These are phyloP conservation scores for Pherbina coryleti DNA, from an alignment of 2,888 invertebrate genomes.

Conservation along the genomic window DNA sequence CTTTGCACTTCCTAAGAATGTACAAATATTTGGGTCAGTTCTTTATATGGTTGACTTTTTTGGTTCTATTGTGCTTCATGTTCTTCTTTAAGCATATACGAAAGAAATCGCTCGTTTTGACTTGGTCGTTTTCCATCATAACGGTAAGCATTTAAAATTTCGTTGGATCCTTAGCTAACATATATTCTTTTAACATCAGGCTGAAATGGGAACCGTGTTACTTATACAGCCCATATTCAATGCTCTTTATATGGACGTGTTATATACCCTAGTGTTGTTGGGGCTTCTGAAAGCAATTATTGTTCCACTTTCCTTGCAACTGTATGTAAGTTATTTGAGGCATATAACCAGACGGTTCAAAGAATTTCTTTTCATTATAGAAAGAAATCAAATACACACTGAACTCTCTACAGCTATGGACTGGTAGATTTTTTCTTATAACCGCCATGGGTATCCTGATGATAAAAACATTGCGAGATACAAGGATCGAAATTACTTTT, in stretches of 20 bases:
- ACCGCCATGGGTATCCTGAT: too few relatives aligned
- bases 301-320: slow-evolving; percentile 27
- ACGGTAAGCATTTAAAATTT: slow-evolving; percentile 27
- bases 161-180: neutral
- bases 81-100: neutral
- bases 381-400: slow-evolving; percentile 15
- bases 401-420: slow-evolving; percentile 38
- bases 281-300: slow-evolving; percentile 10
- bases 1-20: slow-evolving; percentile 41
- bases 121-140: neutral
- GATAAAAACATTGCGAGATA: slow-evolving; percentile 14
- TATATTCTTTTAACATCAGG: neutral
- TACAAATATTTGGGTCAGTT: slow-evolving; percentile 44
- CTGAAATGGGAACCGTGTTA: slow-evolving; percentile 13
- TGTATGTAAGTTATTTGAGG: slow-evolving; percentile 22
- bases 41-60: neutral
- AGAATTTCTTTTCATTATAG: slow-evolving; percentile 16
- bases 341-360: neutral
- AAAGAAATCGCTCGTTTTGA: neutral
- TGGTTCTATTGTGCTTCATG: neutral
- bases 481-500: neutral
- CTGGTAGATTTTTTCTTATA: slow-evolving; percentile 25
- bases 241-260: neutral
- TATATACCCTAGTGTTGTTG: neutral
- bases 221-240: neutral